Evolutionary conservation across 2,113 vertebrate species (phyloP), one percentile per base, ranked within the genome.

Genomic region (Silurus meridionalis): DNA sequence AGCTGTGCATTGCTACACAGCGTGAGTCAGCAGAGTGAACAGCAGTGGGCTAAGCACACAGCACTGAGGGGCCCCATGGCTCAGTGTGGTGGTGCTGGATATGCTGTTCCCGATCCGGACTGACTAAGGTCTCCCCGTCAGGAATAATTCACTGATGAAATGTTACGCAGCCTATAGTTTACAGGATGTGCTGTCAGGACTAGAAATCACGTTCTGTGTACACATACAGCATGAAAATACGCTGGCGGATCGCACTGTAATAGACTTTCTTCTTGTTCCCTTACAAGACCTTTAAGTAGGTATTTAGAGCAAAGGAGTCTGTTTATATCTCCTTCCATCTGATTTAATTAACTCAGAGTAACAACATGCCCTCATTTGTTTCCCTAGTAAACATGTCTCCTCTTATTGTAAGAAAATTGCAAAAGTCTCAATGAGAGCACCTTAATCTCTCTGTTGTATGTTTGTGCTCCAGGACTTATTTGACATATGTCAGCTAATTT

Each of bases 101-200:
- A 3, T 37, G 37, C 37, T 37, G 37, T 37, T 37, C 37, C 37
- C 37, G 37, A 37, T 37, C 37, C 37, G 1, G 2, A 37, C 37
- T 37, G 37, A 3, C 37, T 37, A 37, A 2, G 37, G 37, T 37
- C 37, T 37, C 37, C 37, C 37, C 1, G 37, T 37, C 37, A 37
- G 37, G 37, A 37, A 86, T 93, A 93, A 93, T 93, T 91, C 80
- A 87, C 84, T 93, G 90, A 89, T 90, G 75, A 23, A 88, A 83
- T 63, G 52, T 82, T 52, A 55, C 71, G 63, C 71, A 60, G 71
- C 1, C 11, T 78, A 11, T 79, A 57, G n/a, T 15, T 72, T 84
- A 61, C 48, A 80, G 60, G 63, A 69, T 60, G 64, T 46, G 1
- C 52, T n/a, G 79, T 53, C 25, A 6, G 28, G 19, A 50, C 46